phyloP scores from a whole-genome alignment of 2,113 vertebrate species.

The Gobio gobio region DNA sequence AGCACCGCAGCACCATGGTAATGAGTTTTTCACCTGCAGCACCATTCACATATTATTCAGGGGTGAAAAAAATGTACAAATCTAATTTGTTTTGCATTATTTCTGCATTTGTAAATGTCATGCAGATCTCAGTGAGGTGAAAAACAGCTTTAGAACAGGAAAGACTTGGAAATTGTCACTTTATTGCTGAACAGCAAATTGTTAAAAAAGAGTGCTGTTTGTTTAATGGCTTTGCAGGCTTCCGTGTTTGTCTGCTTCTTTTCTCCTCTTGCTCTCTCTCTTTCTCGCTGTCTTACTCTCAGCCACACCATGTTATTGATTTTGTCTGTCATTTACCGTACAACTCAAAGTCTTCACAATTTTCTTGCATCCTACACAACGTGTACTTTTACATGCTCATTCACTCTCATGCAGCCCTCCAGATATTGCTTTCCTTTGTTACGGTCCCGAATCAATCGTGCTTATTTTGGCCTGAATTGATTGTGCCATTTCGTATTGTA shows the following conservation, averaged over 20 bases:
- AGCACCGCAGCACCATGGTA: background rate
- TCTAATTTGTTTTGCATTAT: background rate
- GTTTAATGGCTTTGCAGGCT: constrained; percentile 5
- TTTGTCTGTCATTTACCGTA: constrained; percentile 40
- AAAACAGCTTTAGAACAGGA: background rate
- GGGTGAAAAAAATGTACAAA: background rate
- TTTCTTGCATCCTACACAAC: constrained; percentile 46
- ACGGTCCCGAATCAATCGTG: constrained; percentile 70
- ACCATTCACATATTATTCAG: background rate
- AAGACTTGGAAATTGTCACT: background rate
- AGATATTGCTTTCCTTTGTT: constrained; percentile 65
- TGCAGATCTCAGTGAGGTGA: background rate
- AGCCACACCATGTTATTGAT: constrained; percentile 2
- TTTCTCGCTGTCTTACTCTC: constrained; percentile 3
- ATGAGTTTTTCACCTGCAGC: background rate
- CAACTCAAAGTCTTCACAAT: constrained; percentile 46
- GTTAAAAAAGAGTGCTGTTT: constrained; percentile 10
- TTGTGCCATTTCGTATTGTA: constrained; percentile 66
- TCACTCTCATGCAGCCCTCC: constrained; percentile 26
- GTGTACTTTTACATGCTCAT: background rate
- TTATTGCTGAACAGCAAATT: constrained; percentile 26
- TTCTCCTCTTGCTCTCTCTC: background rate
- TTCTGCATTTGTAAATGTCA: constrained; percentile 35
- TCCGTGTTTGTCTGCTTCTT: background rate
- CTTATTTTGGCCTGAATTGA: constrained; percentile 73